These are phyloP conservation scores for Drosophila melanogaster DNA, from an alignment of 1,140 invertebrate species.

Conservation along the genomic window Release_6_plus_ISO1_MT NT_033777.3:21736001-21736500, in stretches of 20 bases:
- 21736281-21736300: constrained; percentile 38
- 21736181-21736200: constrained; percentile 60
- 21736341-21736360: neutral
- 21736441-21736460: neutral
- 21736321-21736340: neutral
- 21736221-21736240: constrained; percentile 16
- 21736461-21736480: no score
- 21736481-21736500: no score
- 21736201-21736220: constrained; percentile 24
- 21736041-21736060: constrained; percentile 1
- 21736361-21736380: neutral
- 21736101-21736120: constrained; percentile 70
- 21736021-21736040: neutral
- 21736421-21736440: neutral
- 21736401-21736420: neutral
- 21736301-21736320: constrained; percentile 2
- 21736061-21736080: neutral
- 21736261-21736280: constrained; percentile 47
- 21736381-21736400: neutral
- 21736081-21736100: constrained; percentile 43
- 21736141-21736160: neutral
- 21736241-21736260: constrained; percentile 13
- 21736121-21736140: constrained; percentile 61
- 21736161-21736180: neutral
- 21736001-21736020: constrained; percentile 17